Percentiles rank a stretch among this genome's conserved stretches.
phyloP scores from a whole-genome alignment of 2,888 invertebrate species.

The Eulithis prunata region DNA sequence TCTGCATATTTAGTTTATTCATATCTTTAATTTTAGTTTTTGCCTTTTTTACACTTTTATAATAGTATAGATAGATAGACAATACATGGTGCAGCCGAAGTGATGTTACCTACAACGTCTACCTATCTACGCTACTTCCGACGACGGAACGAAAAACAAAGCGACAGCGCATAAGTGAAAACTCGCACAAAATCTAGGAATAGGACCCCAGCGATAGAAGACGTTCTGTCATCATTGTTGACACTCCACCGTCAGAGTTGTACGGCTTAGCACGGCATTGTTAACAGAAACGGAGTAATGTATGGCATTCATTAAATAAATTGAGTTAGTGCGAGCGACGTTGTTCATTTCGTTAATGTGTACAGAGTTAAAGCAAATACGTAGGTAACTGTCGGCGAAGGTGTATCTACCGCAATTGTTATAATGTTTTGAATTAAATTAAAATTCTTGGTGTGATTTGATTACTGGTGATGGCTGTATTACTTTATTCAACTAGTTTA shows the following conservation, averaged over 20 bases:
- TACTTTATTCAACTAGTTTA: too few species aligned
- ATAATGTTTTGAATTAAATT: conserved; percentile 33
- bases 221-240: conserved; percentile 57
- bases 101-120: too few species aligned
- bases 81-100: too few species aligned
- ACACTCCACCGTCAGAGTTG: conserved; percentile 69
- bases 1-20: too few species aligned
- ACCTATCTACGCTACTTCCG: not conserved
- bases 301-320: conserved; percentile 82
- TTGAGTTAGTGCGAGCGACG: conserved; percentile 71
- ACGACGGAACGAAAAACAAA: not conserved
- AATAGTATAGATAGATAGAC: too few species aligned
- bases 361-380: conserved; percentile 72
- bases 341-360: conserved; percentile 79
- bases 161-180: not conserved
- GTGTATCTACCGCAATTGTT: conserved; percentile 39
- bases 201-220: conserved; percentile 7
- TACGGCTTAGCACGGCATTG: conserved; percentile 69
- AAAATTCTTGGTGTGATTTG: conserved; percentile 10
- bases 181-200: not conserved
- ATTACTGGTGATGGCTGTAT: not conserved
- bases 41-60: too few species aligned
- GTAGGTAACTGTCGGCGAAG: conserved; percentile 41
- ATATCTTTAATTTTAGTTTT: too few species aligned
- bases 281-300: conserved; percentile 75